Conservation (phyloP, 1,140 invertebrate genomes). For the Planococcus citri region DNA sequence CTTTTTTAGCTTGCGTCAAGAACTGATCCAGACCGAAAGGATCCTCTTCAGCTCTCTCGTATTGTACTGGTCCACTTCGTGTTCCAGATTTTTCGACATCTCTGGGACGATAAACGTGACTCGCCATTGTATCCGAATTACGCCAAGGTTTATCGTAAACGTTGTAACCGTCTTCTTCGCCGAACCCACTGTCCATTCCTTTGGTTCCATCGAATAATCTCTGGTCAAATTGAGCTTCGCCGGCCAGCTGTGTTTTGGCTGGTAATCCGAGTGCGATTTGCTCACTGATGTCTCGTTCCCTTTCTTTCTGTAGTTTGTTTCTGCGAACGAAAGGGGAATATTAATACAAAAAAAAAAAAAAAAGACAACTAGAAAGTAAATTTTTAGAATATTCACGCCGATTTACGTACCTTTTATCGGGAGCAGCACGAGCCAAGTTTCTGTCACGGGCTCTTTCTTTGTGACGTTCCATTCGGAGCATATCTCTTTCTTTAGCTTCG, state of each 20-base stretch:
- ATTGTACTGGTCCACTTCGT: constrained; percentile 94
- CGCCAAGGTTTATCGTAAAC: constrained; percentile 96
- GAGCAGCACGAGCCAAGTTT: constrained; percentile 83
- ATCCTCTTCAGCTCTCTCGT: constrained; percentile 87
- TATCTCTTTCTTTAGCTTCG: constrained; percentile 77
- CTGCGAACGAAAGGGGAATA: constrained; percentile 35
- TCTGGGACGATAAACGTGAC: constrained; percentile 83
- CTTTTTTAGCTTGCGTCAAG: constrained; percentile 89
- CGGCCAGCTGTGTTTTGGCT: constrained; percentile 56
- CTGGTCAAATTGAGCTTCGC: constrained; percentile 89
- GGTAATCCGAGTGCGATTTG: constrained; percentile 95
- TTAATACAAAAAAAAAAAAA: too few relatives aligned
- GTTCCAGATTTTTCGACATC: constrained; percentile 51
- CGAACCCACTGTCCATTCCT: constrained; percentile 94
- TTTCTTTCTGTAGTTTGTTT: constrained; percentile 73
- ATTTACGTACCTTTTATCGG: constrained; percentile 64
- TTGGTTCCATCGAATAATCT: constrained; percentile 89
- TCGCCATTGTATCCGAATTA: constrained; percentile 63
- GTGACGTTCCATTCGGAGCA: constrained; percentile 76
- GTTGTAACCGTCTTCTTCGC: constrained; percentile 94
- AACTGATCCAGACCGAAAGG: constrained; percentile 96
- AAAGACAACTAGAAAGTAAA: too few relatives aligned
- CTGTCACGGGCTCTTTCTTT: constrained; percentile 83
- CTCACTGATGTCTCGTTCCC: constrained; percentile 95
- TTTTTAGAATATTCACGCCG: too few relatives aligned